Percentiles rank a stretch among this genome's conserved stretches.
Conservation (phyloP, 2,113 vertebrate species). For the pig (Sus scrofa) region T2T-Sscrofa CM000824.6:49461501-49462000, state of each 20-base stretch:
- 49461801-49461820: not conserved
- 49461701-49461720: not conserved
- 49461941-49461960: not conserved
- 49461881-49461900: not conserved
- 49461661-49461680: not conserved
- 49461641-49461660: not conserved
- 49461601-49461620: not conserved
- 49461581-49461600: not conserved
- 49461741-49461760: not conserved
- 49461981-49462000: not conserved
- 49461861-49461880: not conserved
- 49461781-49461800: not conserved
- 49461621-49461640: too few species aligned
- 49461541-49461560: not conserved
- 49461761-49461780: not conserved
- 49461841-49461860: accelerated
- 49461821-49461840: not conserved
- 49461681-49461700: too few species aligned
- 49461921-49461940: not conserved
- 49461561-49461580: not conserved
- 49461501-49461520: not conserved
- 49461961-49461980: not conserved
- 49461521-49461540: not conserved
- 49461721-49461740: not conserved
- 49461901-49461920: not conserved